Conservation (phyloP, 2,797 vertebrate species). For the Rhabdomys pumilio region DNA sequence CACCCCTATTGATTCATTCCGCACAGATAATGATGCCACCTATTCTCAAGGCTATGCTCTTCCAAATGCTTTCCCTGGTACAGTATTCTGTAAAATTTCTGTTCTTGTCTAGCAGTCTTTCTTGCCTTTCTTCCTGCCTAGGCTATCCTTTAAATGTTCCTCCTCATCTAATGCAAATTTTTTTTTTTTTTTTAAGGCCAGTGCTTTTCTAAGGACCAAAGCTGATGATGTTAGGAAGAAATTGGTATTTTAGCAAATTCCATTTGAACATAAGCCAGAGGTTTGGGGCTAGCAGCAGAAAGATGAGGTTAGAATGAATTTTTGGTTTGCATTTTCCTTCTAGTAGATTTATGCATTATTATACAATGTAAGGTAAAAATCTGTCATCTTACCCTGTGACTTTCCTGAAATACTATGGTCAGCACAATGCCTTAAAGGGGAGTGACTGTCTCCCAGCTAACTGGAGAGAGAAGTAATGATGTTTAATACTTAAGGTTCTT, state of each 20-base stretch:
- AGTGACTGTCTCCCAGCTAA: background rate
- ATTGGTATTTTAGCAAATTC: conserved; percentile 39
- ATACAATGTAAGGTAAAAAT: conserved; percentile 55
- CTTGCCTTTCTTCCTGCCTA: background rate
- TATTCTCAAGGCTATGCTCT: conserved; percentile 34
- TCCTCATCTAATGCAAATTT: conserved; percentile 45
- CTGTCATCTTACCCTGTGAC: conserved; percentile 11
- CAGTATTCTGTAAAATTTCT: conserved; percentile 45
- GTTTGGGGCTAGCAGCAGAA: conserved; percentile 22
- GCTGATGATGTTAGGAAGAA: conserved; percentile 53
- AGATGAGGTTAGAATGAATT: background rate
- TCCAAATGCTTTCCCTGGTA: conserved; percentile 57
- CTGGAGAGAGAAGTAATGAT: conserved; percentile 34
- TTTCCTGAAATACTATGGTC: conserved; percentile 49
- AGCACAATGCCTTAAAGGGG: conserved; percentile 20
- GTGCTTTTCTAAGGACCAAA: conserved; percentile 55
- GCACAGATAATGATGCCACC: conserved; percentile 15
- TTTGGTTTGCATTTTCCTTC: conserved; percentile 52
- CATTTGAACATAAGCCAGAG: conserved; percentile 65
- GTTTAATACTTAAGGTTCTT: conserved; percentile 46
- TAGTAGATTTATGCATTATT: conserved; percentile 22
- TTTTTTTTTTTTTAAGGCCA: background rate
- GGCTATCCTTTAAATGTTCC: conserved; percentile 34
- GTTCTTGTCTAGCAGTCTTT: background rate
- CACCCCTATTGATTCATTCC: conserved; percentile 29